A percentile compares a stretch with the other conserved stretches of the same genome.
phyloP scores from a whole-genome alignment of 2,888 invertebrate species.

The Muschampia plurimacula region DNA sequence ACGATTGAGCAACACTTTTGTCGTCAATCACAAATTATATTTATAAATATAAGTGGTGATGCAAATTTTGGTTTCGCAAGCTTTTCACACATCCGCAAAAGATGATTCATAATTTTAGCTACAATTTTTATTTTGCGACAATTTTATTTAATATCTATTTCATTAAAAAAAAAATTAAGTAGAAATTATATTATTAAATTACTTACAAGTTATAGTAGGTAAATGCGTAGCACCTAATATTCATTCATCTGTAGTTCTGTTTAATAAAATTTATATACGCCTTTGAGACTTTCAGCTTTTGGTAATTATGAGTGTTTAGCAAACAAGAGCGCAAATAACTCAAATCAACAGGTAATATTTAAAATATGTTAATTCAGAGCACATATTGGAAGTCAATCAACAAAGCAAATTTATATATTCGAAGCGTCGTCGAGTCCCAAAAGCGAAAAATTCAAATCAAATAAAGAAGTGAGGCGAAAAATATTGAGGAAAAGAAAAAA shows the following conservation, averaged over 20 bases:
- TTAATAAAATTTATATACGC: neutral
- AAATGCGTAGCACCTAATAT: neutral
- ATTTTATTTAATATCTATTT: no score
- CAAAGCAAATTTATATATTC: conserved; percentile 13
- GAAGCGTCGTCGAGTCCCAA: conserved; percentile 13
- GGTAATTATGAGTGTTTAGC: neutral
- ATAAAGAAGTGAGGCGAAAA: conserved; percentile 25
- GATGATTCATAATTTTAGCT: no score
- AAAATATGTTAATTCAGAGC: neutral
- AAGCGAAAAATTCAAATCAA: conserved; percentile 27
- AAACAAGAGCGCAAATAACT: neutral
- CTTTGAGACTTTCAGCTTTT: neutral
- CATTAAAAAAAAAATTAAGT: no score
- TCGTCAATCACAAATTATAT: no score
- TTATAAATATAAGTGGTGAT: no score
- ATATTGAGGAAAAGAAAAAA: conserved; percentile 20
- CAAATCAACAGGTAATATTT: neutral
- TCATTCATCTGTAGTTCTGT: neutral
- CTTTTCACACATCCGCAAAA: no score
- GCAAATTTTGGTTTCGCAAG: no score
- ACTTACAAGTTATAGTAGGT: no score
- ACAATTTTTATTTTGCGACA: no score
- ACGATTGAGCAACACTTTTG: no score
- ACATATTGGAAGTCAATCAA: conserved; percentile 14
- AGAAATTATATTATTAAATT: no score